phyloP scores from a whole-genome alignment of 2,113 vertebrate species.

The Entosphenus tridentatus region DNA sequence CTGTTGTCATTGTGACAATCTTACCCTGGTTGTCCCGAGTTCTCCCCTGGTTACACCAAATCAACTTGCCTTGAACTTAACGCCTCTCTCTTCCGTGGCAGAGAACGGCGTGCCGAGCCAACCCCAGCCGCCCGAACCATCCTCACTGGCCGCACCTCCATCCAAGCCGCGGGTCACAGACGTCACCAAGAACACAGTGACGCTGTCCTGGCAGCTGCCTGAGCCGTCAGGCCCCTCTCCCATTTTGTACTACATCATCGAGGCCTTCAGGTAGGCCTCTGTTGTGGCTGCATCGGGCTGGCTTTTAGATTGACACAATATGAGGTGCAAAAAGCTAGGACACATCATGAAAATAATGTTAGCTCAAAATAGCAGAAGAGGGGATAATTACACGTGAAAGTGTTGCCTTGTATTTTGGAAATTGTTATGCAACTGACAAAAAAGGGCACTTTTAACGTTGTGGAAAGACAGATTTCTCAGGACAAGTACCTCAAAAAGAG shows the following conservation, averaged over 20 bases:
- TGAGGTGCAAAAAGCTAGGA: too few relatives aligned
- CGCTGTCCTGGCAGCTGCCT: slow-evolving; percentile 75
- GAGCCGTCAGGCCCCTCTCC: slow-evolving; percentile 36
- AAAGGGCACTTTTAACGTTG: too few relatives aligned
- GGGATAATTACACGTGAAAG: too few relatives aligned
- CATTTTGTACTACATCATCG: slow-evolving; percentile 65
- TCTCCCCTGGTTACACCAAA: slow-evolving; percentile 9
- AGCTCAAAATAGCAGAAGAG: too few relatives aligned
- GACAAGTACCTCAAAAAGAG: too few relatives aligned
- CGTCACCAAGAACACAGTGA: slow-evolving; percentile 87
- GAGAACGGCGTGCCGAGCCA: slow-evolving; percentile 43
- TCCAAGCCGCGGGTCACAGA: slow-evolving; percentile 95
- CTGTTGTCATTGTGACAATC: neutral
- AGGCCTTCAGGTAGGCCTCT: slow-evolving; percentile 85
- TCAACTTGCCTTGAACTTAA: slow-evolving; percentile 10
- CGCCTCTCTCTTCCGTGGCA: slow-evolving; percentile 16
- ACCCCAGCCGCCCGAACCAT: slow-evolving; percentile 51
- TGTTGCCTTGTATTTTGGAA: too few relatives aligned
- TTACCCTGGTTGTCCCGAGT: slow-evolving; percentile 7
- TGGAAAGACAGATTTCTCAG: too few relatives aligned
- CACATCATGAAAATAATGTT: too few relatives aligned
- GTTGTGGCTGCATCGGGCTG: neutral
- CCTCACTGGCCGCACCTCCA: slow-evolving; percentile 66
- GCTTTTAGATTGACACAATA: too few relatives aligned
- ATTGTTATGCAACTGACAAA: too few relatives aligned